Base-by-base conservation (phyloP, 1,140 invertebrate genomes). In the Ctenoplectra terminalis region DNA sequence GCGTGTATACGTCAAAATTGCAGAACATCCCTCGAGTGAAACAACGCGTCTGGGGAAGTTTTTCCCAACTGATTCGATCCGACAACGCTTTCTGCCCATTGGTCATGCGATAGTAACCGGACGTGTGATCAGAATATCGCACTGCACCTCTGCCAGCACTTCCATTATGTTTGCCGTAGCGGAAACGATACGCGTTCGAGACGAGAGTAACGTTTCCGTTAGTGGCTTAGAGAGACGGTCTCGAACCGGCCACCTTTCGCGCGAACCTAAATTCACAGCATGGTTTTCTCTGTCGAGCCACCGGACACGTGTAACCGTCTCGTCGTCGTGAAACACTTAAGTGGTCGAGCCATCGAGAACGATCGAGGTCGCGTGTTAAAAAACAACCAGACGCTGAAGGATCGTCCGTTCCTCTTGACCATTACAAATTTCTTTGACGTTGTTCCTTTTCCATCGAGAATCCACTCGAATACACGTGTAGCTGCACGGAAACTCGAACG, bases 51-150 rank as follows among this genome's bases (percentile, higher is more conserved):
- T 70, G 54, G 26, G 43, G 15, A 43, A 54, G 37, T 31, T 56
- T 75, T 74, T 74, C 54, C 48, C 60, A 66, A 40, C 54, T 79
- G 75, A 87, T 87, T 80, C 84, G 81, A 83, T 83, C 54, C 52
- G 85, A 87, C 85, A 86, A 83, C 58, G 77, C 74, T 86, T 80
- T 75, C 85, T 80, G 71, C 31, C 81, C 71, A 86, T 83, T 83
- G 85, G 58, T 46, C 73, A 74, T 37, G 58, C 79, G 67, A 86
- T 20, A 52, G 69, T 9, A 71, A 72, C n/a, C 56, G 70, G 31
- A 86, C 71, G 61, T 83, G 84, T 80, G 75, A 86, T 34, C 60
- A 50, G 81, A 87, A 87, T 78, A 69, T 75, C 63, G 78, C 46
- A 23, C 81, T 81, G 76, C 63, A 48, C 37, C 52, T 23, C 29